phyloP scores from a whole-genome alignment of 2,113 vertebrate species.

The Gnathochromis pfefferi region DNA sequence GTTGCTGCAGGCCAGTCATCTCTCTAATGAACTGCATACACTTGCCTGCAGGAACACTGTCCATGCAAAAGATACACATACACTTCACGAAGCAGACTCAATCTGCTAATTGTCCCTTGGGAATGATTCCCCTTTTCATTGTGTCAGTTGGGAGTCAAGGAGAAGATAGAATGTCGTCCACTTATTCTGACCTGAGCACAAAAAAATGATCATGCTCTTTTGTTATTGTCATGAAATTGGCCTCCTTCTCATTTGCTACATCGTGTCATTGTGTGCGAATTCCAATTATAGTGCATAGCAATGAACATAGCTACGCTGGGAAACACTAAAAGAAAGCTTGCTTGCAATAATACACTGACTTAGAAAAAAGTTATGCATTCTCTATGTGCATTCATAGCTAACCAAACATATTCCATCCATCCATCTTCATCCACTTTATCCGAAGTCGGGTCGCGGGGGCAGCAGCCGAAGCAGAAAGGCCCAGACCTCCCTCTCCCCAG shows the following conservation, averaged over 20 bases:
- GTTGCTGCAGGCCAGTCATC: slow-evolving; percentile 57
- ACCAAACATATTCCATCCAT: not conserved
- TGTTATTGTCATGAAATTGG: slow-evolving; percentile 36
- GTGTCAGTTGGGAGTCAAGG: slow-evolving; percentile 65
- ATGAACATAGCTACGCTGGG: not conserved
- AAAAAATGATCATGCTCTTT: slow-evolving; percentile 37
- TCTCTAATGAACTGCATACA: slow-evolving; percentile 63
- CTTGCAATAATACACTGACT: not conserved
- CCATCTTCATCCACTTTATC: too few species aligned
- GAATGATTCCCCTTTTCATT: slow-evolving; percentile 44
- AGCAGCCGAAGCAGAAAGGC: too few species aligned
- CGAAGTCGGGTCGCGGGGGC: too few species aligned
- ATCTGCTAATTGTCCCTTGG: slow-evolving; percentile 62
- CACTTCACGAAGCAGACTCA: slow-evolving; percentile 4
- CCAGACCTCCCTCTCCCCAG: too few species aligned
- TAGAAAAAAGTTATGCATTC: not conserved
- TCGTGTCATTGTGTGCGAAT: not conserved
- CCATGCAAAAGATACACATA: slow-evolving; percentile 53
- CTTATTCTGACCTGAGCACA: slow-evolving; percentile 24
- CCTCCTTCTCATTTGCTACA: not conserved
- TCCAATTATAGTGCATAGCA: slow-evolving; percentile 9
- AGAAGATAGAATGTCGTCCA: slow-evolving; percentile 39
- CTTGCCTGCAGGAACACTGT: slow-evolving; percentile 41
- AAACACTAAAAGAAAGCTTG: not conserved
- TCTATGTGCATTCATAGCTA: not conserved